Percentiles rank a stretch among this genome's conserved stretches.
These are phyloP conservation scores for Campopleginae sp. DNA, from an alignment of 2,888 invertebrate species.

Conservation along the genomic window DNA sequence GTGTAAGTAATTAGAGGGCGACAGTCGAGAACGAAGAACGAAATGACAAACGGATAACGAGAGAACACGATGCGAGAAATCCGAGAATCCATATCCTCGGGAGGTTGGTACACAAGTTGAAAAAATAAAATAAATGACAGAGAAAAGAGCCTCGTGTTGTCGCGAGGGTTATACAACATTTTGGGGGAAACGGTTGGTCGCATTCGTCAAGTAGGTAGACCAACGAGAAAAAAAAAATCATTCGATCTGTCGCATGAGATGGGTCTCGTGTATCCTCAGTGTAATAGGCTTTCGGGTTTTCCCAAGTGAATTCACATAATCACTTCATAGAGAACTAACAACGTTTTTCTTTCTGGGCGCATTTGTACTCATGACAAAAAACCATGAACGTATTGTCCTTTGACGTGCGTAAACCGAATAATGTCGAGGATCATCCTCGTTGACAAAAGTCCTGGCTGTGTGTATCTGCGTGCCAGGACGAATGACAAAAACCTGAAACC, in stretches of 20 bases:
- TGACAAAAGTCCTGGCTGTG: conserved; percentile 57
- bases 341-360: conserved; percentile 43
- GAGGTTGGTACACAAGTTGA: conserved; percentile 32
- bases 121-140: conserved; percentile 36
- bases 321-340: conserved; percentile 50
- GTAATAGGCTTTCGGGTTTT: conserved; percentile 54
- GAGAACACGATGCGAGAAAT: conserved; percentile 63
- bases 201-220: conserved; percentile 39
- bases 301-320: conserved; percentile 57
- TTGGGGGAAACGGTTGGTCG: conserved; percentile 52
- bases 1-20: conserved; percentile 58
- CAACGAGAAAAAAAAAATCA: conserved; percentile 41
- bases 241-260: conserved; percentile 52
- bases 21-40: conserved; percentile 52
- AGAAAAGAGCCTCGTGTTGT: conserved; percentile 46
- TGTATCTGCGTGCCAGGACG: background rate
- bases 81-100: conserved; percentile 50
- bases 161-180: conserved; percentile 44
- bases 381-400: conserved; percentile 49
- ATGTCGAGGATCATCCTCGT: conserved; percentile 45
- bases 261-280: conserved; percentile 50
- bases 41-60: conserved; percentile 63
- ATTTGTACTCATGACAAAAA: conserved; percentile 41
- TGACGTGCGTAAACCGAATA: conserved; percentile 44
- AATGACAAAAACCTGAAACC: conserved; percentile 41